A percentile compares a stretch with the other conserved stretches of the same genome.
These are phyloP conservation scores for Monopterus albus DNA, from an alignment of 2,113 vertebrate genomes.

Conservation along the genomic window DNA sequence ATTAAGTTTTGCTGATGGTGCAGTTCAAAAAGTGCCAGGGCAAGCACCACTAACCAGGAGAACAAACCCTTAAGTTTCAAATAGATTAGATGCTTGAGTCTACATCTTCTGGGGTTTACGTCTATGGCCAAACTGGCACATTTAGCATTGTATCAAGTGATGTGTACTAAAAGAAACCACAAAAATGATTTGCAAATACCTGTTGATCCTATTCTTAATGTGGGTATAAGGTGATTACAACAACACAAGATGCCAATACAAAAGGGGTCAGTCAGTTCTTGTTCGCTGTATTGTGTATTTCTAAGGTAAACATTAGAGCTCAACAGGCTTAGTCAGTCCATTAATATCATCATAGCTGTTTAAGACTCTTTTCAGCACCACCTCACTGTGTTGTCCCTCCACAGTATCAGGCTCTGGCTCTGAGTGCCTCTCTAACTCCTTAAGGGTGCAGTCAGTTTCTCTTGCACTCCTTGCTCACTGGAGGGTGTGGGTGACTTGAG, in stretches of 20 bases:
- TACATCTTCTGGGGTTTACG: not conserved
- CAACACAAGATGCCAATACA: conserved; percentile 7
- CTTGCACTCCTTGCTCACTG: conserved; percentile 51
- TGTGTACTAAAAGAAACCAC: not conserved
- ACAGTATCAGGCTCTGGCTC: conserved; percentile 32
- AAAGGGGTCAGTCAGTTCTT: conserved; percentile 20
- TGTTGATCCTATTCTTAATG: conserved; percentile 39
- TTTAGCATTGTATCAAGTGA: conserved; percentile 17
- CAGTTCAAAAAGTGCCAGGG: not conserved
- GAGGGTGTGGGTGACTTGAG: conserved; percentile 72
- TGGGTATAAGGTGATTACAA: conserved; percentile 26
- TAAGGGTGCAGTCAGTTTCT: conserved; percentile 60
- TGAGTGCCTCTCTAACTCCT: conserved; percentile 54
- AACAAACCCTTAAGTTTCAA: not conserved
- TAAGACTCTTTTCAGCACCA: conserved; percentile 37
- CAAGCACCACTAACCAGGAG: not conserved
- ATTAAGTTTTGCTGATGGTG: not conserved
- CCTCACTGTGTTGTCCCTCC: conserved; percentile 32
- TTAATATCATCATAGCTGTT: conserved; percentile 42
- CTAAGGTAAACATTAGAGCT: conserved; percentile 5
- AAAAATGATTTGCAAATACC: conserved; percentile 13
- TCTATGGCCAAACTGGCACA: not conserved
- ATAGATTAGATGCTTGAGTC: not conserved
- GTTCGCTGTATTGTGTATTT: conserved; percentile 20
- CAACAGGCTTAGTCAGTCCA: conserved; percentile 42